phyloP scores from a whole-genome alignment of 1,140 invertebrate genomes.

The Lithobius niger region DNA sequence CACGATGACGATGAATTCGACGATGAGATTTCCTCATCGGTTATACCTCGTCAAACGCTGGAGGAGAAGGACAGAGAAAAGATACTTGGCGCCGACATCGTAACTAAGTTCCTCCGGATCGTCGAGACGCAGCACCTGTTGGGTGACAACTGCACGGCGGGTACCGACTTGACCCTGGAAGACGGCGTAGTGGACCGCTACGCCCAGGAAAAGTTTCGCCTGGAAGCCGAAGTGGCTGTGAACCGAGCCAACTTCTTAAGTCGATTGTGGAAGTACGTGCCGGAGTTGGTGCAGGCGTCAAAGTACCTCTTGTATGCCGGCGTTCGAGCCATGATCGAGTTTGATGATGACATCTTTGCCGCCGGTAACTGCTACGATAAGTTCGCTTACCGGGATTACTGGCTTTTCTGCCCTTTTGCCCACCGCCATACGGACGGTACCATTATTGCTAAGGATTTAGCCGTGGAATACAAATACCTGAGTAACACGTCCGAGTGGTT shows the following conservation, averaged over 20 bases:
- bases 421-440: constrained; percentile 74
- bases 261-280: constrained; percentile 76
- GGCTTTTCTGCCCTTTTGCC: constrained; percentile 81
- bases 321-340: constrained; percentile 82
- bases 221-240: constrained; percentile 74
- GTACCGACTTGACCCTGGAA: constrained; percentile 75
- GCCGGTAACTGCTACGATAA: constrained; percentile 82
- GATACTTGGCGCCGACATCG: constrained; percentile 44
- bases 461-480: constrained; percentile 82
- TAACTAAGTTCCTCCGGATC: constrained; percentile 71
- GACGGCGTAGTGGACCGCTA: constrained; percentile 88
- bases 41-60: too few relatives aligned
- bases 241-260: constrained; percentile 91
- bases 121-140: constrained; percentile 79
- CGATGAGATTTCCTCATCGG: too few relatives aligned
- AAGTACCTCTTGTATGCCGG: constrained; percentile 79
- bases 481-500: constrained; percentile 88
- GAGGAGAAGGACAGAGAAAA: too few relatives aligned
- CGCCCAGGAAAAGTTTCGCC: constrained; percentile 52
- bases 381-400: constrained; percentile 65
- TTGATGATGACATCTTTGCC: constrained; percentile 87
- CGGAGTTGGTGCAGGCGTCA: constrained; percentile 54
- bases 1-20: too few relatives aligned
- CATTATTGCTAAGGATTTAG: constrained; percentile 77
- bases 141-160: constrained; percentile 80